Conservation (phyloP, 92 coral and sea anemone genomes). For the Micromussa lordhowensis region DNA sequence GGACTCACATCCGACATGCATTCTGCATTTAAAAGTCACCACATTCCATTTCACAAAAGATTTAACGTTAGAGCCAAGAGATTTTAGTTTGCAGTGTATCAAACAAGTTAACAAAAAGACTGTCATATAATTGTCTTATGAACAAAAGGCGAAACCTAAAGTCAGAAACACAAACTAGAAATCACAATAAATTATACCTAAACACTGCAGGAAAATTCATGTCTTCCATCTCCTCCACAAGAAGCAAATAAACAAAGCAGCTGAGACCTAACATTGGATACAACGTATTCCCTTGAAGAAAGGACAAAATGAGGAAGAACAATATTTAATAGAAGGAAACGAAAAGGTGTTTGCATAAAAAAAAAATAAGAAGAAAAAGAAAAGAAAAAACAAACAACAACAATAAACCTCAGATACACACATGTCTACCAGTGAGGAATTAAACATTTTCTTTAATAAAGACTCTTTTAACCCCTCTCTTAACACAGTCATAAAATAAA, state of each 20-base stretch:
- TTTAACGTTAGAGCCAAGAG: neutral
- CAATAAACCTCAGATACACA: too few relatives aligned
- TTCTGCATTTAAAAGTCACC: neutral
- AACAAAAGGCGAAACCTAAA: neutral
- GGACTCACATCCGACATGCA: neutral
- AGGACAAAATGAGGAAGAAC: neutral
- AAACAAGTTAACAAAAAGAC: neutral
- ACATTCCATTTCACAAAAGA: neutral
- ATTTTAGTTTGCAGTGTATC: neutral
- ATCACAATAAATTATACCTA: slow-evolving; percentile 42
- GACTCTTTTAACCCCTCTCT: too few relatives aligned
- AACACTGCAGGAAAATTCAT: slow-evolving; percentile 74
- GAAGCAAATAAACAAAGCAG: slow-evolving; percentile 75
- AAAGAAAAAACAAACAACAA: too few relatives aligned
- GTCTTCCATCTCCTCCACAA: slow-evolving; percentile 62
- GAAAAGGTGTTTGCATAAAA: neutral
- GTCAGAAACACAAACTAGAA: neutral
- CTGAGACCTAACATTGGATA: slow-evolving; percentile 74
- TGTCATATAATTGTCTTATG: neutral
- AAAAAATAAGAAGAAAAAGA: too few relatives aligned
- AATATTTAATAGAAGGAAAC: neutral
- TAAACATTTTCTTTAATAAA: too few relatives aligned
- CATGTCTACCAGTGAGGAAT: too few relatives aligned
- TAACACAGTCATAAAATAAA: too few relatives aligned
- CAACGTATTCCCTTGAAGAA: slow-evolving; percentile 33